phyloP scores from a whole-genome alignment of 2,113 vertebrate species.

The Arvicanthis niloticus region DNA sequence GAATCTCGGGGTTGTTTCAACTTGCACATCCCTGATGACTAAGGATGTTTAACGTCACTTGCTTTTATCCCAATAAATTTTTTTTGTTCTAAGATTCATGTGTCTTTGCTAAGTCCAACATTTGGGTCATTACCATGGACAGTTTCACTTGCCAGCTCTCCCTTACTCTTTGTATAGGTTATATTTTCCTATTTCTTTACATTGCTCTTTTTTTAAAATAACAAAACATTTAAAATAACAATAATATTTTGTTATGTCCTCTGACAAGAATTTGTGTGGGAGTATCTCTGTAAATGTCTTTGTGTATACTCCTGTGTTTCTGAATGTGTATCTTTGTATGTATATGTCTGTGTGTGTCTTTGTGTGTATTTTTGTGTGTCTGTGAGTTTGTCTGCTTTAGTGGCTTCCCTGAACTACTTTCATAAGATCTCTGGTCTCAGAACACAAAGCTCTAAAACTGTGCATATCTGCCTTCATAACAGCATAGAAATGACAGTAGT shows the following conservation, averaged over 20 bases:
- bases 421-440: neutral
- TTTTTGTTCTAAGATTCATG: neutral
- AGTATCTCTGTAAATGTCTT: neutral
- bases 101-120: neutral
- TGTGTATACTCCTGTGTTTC: neutral
- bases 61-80: neutral
- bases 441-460: neutral
- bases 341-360: neutral
- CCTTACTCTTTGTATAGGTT: neutral
- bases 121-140: neutral
- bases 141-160: neutral
- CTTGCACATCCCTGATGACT: too few species aligned
- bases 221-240: neutral
- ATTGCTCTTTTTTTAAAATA: neutral
- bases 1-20: too few species aligned
- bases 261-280: neutral
- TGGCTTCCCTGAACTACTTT: neutral
- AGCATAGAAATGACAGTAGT: neutral
- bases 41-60: neutral
- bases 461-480: neutral
- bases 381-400: neutral
- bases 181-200: neutral
- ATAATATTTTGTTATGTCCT: neutral
- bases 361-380: neutral
- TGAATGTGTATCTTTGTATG: neutral